Base-by-base conservation (phyloP, 2,113 vertebrate genomes). In the Camarhynchus parvulus region DNA sequence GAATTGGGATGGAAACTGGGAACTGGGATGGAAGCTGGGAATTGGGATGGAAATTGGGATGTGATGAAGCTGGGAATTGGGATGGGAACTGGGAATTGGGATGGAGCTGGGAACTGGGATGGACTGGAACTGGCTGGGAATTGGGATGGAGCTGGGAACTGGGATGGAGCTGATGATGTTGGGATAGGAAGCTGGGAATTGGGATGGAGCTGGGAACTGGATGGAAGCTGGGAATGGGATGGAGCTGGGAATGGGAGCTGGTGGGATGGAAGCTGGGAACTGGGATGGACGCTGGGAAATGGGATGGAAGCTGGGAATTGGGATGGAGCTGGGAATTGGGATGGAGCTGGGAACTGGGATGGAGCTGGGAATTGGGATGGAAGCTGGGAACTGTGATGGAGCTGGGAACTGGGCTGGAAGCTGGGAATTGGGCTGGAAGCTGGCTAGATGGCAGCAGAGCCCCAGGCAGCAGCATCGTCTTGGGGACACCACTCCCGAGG, bases 401-500 rank as follows among this genome's bases (percentile, higher is more conserved):
- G 49, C 24, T 50, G 49, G 49, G 25, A 23, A 14, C 7, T 24
- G 35, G 46, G 67, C 9, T 47, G 9, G 77, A 52, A 52, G 50
- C 15, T 52, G 50, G 50, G 33, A 24, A 11, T 5, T 25, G 49
- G 67, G 49, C 10, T 52, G 19, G 35, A 39, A 30, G 68, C 10
- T 86, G 95, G 88, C 95, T 95, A 96, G 92, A 15, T 96, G 95
- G 94, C 96, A 96, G 96, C 93, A 97, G 76, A 96, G 68, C 61
- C 85, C 83, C 52, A n/a, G 86, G 4, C 69, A 81, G 92, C 81
- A 41, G 75, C 31, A 5, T 44, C 72, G 10, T 67, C 33, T 15
- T 30, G 16, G 62, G 76, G 18, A 92, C 41, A 11, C 0, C 7
- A 4, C 19, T 68, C 66, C 39, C 9, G 2, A 33, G 41, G 87